These are phyloP conservation scores for Acutogordius australiensis DNA, from an alignment of 2,888 invertebrate genomes.

Conservation along the genomic window DNA sequence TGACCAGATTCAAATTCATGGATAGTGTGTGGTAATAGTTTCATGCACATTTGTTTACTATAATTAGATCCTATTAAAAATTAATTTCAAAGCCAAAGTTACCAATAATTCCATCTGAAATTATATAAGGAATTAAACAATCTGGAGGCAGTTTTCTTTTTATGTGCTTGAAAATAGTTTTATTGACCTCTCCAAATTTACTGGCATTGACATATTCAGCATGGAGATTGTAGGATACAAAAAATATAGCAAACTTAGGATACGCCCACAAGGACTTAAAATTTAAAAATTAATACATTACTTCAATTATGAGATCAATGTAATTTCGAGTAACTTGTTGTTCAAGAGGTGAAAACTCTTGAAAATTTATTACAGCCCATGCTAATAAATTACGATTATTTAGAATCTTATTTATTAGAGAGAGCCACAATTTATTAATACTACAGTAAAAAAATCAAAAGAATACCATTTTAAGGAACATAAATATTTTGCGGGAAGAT, in stretches of 20 bases:
- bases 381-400: not conserved
- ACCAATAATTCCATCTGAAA: not conserved
- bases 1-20: not conserved
- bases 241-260: not conserved
- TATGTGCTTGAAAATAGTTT: not conserved
- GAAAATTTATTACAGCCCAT: not conserved
- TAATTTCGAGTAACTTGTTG: not conserved
- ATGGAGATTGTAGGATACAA: not conserved
- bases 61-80: not conserved
- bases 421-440: not conserved
- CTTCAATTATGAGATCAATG: not conserved
- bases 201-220: not conserved
- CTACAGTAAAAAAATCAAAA: not conserved
- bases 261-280: not conserved
- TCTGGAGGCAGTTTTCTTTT: not conserved
- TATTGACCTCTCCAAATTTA: not conserved
- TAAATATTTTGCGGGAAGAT: not conserved
- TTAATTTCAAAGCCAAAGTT: not conserved
- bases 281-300: not conserved
- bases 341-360: not conserved
- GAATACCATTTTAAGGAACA: not conserved
- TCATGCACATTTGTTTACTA: not conserved
- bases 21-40: not conserved
- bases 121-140: not conserved
- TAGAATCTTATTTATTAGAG: not conserved